These are phyloP conservation scores for Unio pictorum DNA, from an alignment of 2,888 invertebrate genomes.

Conservation along the genomic window DNA sequence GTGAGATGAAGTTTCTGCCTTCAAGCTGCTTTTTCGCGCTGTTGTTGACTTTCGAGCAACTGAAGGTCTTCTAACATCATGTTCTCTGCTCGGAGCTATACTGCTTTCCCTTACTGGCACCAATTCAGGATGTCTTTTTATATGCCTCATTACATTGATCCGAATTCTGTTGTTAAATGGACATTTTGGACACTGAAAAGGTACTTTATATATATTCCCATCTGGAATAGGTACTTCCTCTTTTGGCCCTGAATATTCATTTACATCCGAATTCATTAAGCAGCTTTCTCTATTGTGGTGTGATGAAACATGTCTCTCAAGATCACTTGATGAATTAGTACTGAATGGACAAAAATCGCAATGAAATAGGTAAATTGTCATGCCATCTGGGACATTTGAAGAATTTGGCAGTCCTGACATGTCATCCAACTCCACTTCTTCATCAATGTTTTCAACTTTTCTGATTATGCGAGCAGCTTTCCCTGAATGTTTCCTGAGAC, in stretches of 20 bases:
- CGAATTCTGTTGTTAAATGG: constrained; percentile 36
- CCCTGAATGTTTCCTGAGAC: constrained; percentile 31
- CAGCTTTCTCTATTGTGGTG: neutral
- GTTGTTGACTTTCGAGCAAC: too few relatives aligned
- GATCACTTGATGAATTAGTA: constrained; percentile 5
- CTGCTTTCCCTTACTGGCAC: constrained; percentile 21
- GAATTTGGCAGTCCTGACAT: too few relatives aligned
- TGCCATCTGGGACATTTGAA: neutral
- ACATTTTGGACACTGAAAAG: constrained; percentile 51
- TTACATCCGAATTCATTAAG: too few relatives aligned
- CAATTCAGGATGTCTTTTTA: constrained; percentile 40
- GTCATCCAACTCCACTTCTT: too few relatives aligned
- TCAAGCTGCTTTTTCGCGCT: too few relatives aligned
- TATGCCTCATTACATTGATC: constrained; percentile 36
- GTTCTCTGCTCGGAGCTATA: too few relatives aligned
- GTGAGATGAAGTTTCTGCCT: too few relatives aligned
- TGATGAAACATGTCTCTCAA: constrained; percentile 11
- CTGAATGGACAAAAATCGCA: constrained; percentile 26
- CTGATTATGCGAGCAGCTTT: constrained; percentile 30
- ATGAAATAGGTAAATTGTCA: constrained; percentile 18
- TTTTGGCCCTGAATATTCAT: constrained; percentile 8
- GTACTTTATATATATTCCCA: constrained; percentile 45
- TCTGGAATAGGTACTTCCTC: constrained; percentile 36
- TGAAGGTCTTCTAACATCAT: too few relatives aligned
- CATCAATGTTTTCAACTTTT: constrained; percentile 30